Conservation (phyloP, 2,888 invertebrate genomes). For the Pachymerium ferrugineum region DNA sequence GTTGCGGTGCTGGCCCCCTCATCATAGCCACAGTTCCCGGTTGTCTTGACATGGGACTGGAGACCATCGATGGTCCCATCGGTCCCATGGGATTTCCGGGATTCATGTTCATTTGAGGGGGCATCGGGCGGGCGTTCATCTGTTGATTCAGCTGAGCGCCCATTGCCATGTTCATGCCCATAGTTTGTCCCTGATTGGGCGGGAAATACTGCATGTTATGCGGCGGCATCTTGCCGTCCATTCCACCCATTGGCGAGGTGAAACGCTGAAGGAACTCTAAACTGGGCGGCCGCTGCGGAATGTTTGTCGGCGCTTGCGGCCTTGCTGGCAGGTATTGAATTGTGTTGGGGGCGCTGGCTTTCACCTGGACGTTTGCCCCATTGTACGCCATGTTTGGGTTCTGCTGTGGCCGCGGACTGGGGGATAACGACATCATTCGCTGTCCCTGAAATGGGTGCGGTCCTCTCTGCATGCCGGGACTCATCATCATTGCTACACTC, state of each 20-base stretch:
- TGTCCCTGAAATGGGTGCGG: conserved; percentile 35
- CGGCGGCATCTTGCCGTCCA: conserved; percentile 64
- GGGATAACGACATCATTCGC: conserved; percentile 44
- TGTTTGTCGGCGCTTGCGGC: conserved; percentile 63
- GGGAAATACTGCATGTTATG: conserved; percentile 71
- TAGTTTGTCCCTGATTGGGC: conserved; percentile 25
- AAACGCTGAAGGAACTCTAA: conserved; percentile 83
- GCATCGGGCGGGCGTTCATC: conserved; percentile 37
- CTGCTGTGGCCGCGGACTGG: conserved; percentile 42
- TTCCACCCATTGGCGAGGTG: conserved; percentile 70
- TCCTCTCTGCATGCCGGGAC: conserved; percentile 35
- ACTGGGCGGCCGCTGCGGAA: conserved; percentile 75
- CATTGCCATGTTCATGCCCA: conserved; percentile 38
- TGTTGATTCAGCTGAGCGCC: conserved; percentile 40
- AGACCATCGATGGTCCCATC: conserved; percentile 37
- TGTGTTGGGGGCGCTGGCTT: conserved; percentile 94
- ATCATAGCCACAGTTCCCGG: conserved; percentile 31
- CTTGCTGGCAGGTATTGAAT: conserved; percentile 95
- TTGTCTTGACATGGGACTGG: conserved; percentile 31
- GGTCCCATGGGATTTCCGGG: conserved; percentile 39
- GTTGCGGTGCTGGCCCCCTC: conserved; percentile 33
- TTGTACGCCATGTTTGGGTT: conserved; percentile 52
- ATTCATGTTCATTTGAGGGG: conserved; percentile 38
- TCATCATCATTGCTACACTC: conserved; percentile 32
- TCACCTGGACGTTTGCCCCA: conserved; percentile 77